Evolutionary conservation across 2,888 invertebrate species (phyloP).

Genomic region (Laspeyria flexula): DNA sequence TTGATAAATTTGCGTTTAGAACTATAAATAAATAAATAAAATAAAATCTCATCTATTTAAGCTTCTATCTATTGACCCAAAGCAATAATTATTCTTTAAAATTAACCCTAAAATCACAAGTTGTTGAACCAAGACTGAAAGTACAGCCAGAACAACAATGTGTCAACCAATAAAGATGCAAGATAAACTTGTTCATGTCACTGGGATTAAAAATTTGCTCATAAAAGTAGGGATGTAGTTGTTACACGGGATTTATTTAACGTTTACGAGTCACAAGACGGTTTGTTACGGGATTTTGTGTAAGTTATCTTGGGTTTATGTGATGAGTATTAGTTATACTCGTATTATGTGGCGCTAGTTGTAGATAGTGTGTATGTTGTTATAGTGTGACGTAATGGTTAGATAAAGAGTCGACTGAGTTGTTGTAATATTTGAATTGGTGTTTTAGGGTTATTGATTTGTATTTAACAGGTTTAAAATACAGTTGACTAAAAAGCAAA

Average conservation of each 20-base stretch:
- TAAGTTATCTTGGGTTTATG: conserved; percentile 39
- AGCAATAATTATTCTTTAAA: too few relatives aligned
- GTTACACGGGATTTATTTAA: conserved; percentile 47
- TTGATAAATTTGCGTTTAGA: too few relatives aligned
- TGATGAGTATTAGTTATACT: conserved; percentile 31
- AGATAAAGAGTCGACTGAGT: too few relatives aligned
- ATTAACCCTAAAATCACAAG: neutral
- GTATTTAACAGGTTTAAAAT: too few relatives aligned
- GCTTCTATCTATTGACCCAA: too few relatives aligned
- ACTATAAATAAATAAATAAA: too few relatives aligned
- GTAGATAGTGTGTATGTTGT: neutral
- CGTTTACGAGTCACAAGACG: conserved; percentile 40
- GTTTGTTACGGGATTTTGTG: conserved; percentile 37
- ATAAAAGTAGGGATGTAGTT: conserved; percentile 51
- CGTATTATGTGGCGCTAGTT: too few relatives aligned
- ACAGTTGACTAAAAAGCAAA: too few relatives aligned
- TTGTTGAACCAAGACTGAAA: conserved; percentile 5
- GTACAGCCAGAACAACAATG: conserved; percentile 20
- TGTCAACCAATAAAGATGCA: conserved; percentile 58
- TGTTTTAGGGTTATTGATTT: too few relatives aligned
- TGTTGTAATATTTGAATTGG: too few relatives aligned
- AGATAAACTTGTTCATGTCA: conserved; percentile 65
- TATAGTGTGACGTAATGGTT: too few relatives aligned
- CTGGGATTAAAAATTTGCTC: conserved; percentile 69
- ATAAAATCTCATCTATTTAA: too few relatives aligned